Percentiles rank a stretch among this genome's conserved stretches.
Conservation (phyloP, 2,113 vertebrate species). For the Microcebus griseorufus region DNA sequence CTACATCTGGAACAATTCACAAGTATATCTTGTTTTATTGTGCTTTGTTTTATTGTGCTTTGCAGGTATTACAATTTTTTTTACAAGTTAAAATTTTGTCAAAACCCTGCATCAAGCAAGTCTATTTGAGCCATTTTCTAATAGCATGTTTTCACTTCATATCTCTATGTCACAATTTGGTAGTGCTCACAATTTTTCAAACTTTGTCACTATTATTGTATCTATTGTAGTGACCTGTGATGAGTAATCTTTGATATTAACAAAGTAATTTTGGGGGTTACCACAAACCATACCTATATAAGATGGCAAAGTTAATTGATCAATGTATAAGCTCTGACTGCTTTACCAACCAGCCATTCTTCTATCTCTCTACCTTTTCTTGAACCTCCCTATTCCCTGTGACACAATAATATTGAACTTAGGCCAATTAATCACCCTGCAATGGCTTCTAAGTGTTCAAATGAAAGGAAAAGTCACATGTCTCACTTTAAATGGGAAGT, state of each 20-base stretch:
- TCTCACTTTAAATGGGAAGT: not conserved
- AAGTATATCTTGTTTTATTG: not conserved
- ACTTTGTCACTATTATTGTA: not conserved
- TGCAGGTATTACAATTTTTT: not conserved
- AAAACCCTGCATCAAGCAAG: not conserved
- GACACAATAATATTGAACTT: not conserved
- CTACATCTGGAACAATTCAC: not conserved
- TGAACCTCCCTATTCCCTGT: not conserved
- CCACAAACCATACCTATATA: not conserved
- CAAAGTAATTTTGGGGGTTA: not conserved
- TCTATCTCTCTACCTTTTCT: not conserved
- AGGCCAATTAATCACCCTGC: not conserved
- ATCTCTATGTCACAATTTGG: not conserved
- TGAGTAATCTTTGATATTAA: not conserved
- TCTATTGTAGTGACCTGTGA: not conserved
- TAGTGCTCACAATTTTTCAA: not conserved
- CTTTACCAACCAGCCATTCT: not conserved
- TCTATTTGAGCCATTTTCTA: not conserved
- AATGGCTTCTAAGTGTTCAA: not conserved
- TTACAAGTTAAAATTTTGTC: not conserved
- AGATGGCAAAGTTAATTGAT: not conserved
- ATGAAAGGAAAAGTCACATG: not conserved
- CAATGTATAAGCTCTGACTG: not conserved
- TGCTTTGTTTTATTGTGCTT: not conserved
- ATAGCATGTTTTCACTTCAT: not conserved